Base-by-base conservation (phyloP, 2,888 invertebrate genomes). In the Folsomia manolachei region DNA sequence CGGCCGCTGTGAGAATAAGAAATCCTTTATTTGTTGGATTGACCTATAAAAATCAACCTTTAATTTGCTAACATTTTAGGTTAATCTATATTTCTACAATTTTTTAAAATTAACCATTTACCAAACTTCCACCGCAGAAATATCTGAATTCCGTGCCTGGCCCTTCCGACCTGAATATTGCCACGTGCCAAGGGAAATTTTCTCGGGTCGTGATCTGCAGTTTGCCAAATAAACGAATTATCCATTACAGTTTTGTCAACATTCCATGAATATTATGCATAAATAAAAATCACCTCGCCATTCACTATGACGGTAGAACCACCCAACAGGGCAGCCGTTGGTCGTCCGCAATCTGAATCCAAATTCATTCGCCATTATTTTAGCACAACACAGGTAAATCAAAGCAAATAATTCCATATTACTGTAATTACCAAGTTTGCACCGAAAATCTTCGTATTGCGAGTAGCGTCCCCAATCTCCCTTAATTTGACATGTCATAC, bases 181-280 rank as follows among this genome's bases (percentile, higher is more conserved):
- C 74, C 2, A 66, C 72, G 62, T 77, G 75, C 77, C 77, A 77
- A 9, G 77, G 77, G 60, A 77, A 77, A n/a, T 63, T 73, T 27
- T 75, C 75, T 25, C 75, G 26, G 2, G 73, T 75, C 0, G 71
- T 66, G 11, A 56, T 7, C 18, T 56, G 7, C 14, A 39, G n/a
- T n/a, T n/a, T n/a, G n/a, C n/a, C n/a, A n/a, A n/a, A 39, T 39
- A 39, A 39, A 39, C 39, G 39, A 9, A 39, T 4, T 39, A 39
- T n/a, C n/a, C n/a, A n/a, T n/a, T n/a, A n/a, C n/a, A n/a, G n/a
- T n/a, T n/a, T n/a, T n/a, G n/a, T n/a, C n/a, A n/a, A n/a, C n/a
- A n/a, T n/a, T n/a, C n/a, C n/a, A n/a, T n/a, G n/a, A n/a, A n/a
- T n/a, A n/a, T n/a, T n/a, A n/a, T n/a, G n/a, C n/a, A n/a, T n/a